These are phyloP conservation scores for Bombus consobrinus DNA, from an alignment of 1,140 invertebrate genomes.

Conservation along the genomic window DNA sequence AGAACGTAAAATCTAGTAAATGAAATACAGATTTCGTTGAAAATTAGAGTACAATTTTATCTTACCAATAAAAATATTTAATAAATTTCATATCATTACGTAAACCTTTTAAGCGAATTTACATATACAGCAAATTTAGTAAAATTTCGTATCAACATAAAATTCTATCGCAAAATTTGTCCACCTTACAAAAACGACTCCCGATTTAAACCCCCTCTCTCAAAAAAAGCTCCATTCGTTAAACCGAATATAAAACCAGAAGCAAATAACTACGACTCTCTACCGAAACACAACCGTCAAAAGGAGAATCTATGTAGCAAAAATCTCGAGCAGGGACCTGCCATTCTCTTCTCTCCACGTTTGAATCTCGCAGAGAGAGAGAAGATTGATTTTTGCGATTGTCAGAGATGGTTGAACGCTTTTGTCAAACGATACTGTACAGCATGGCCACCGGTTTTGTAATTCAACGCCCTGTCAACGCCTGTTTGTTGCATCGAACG, in stretches of 20 bases:
- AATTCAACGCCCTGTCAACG: constrained; percentile 12
- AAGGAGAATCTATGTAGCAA: neutral
- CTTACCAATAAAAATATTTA: too few species aligned
- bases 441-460: neutral
- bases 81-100: too few species aligned
- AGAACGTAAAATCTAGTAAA: too few species aligned
- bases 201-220: too few species aligned
- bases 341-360: neutral
- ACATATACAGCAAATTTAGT: too few species aligned
- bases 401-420: constrained; percentile 1
- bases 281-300: neutral
- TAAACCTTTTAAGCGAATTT: too few species aligned
- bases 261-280: neutral
- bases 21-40: too few species aligned
- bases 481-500: neutral
- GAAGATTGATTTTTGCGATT: neutral
- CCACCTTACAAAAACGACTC: too few species aligned
- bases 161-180: too few species aligned
- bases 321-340: neutral
- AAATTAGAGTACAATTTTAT: too few species aligned
- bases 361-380: neutral
- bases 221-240: neutral
- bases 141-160: too few species aligned
- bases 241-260: neutral
- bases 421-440: constrained; percentile 8